Evolutionary conservation across 2,797 vertebrate genomes (phyloP), one percentile per base, ranked within the genome.

Genomic region (Tarsius wallacei): DNA sequence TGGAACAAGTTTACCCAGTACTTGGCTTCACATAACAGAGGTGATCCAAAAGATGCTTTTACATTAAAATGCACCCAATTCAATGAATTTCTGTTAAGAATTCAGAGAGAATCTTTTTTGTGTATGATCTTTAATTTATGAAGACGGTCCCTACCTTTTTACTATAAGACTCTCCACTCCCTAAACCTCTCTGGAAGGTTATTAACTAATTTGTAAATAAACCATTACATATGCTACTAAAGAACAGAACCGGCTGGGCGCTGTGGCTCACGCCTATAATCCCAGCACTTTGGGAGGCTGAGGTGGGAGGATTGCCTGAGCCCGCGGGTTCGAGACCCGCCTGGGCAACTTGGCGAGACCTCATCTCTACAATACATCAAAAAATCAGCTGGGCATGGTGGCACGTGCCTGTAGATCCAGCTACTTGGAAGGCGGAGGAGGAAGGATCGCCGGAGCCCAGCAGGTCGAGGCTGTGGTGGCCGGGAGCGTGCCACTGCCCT

Each of bases 41-140:
- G 53, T 57, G 90, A 90, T 71, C 61, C 85, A 51, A 68, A 93
- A 63, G 49, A 76, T 86, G 57, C 55, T 81, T 95, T 81, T 83
- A 93, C 87, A 81, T 77, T 90, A 86, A 93, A 95, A 71, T 66
- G 49, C 5, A 66, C 31, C 19, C 21, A 70, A 59, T 26, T 33
- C 16, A 26, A 76, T 61, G 36, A 16, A 91, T 9, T 83, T 90
- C 82, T 87, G 88, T 73, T 59, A 85, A 66, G 42, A 88, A 92
- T 90, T 87, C 36, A 15, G 19, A 64, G 59, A 53, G 36, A 92
- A 90, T 80, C 26, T 70, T 68, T 26, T 42, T 7, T 86, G 31
- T 24, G 1, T 33, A 53, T 21, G 6, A 78, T 55, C 53, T 80
- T 73, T 33, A 33, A 81, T 26, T 76, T 86, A 74, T 47, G 36